Evolutionary conservation across 2,888 invertebrate genomes (phyloP), one percentile per base, ranked within the genome.

Genomic region (Drepanosiphum platanoidis): DNA sequence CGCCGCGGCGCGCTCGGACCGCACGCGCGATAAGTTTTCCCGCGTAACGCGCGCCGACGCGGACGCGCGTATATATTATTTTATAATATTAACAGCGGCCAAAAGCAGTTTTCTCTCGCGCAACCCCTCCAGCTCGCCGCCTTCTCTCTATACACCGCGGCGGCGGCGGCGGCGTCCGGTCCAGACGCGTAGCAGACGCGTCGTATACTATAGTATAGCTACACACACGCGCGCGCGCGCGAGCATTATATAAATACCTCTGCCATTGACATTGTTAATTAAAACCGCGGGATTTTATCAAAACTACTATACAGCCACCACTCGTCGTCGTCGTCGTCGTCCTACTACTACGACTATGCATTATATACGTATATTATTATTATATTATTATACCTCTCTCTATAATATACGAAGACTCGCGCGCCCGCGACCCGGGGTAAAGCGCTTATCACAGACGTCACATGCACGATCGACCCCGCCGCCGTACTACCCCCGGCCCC

Each of bases 181-280:
- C 82, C 74, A 83, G 82, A 83, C 82, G 42, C n/a, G n/a, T n/a
- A n/a, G n/a, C 22, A 83, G n/a, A 82, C 82, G 61, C 71, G 71
- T 13, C 30, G 0, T 32, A 42, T 5, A 9, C 70, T 3, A 39
- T 13, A 15, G 11, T 3, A 39, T 13, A 15, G 11, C 36, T 9
- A 7, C 68, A n/a, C 58, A 5, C 58, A n/a, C 66, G 32, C 68
- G 15, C 68, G 22, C 70, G 15, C 42, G 2, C 71, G 3, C 72
- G 11, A n/a, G 15, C 39, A 15, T 36, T 39, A 46, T 46, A 27
- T 71, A 74, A 22, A 42, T 79, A 68, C 68, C 68, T 80, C 80
- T 80, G 83, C 83, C 83, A 75, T 75, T 75, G 83, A 83, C 74
- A 75, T 83, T 75, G 74, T 83, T 83, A 83, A 83, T 74, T 83